Evolutionary conservation across 2,797 vertebrate genomes (phyloP).

Genomic region (Aratinga solstitialis): DNA sequence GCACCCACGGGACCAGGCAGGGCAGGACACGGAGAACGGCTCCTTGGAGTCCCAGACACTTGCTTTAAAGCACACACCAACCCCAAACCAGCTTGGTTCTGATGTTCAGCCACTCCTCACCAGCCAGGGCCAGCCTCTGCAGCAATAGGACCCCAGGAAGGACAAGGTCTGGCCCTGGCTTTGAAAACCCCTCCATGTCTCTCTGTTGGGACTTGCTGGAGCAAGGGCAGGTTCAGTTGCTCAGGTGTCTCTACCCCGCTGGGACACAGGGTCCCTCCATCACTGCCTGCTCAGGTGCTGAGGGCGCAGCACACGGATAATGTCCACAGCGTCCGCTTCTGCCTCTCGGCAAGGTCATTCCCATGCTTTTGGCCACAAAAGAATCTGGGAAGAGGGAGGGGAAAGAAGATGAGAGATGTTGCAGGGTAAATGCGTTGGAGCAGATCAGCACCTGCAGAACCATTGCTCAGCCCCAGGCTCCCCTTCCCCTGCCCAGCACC

Average conservation of each 20-base stretch:
- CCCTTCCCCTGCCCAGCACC: neutral
- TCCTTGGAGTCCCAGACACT: neutral
- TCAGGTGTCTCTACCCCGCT: rapidly evolving
- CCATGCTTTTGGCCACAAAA: neutral
- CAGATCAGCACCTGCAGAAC: neutral
- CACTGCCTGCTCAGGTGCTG: neutral
- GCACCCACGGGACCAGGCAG: neutral
- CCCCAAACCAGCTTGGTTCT: neutral
- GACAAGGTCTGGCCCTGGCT: neutral
- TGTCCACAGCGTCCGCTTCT: neutral
- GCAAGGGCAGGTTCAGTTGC: neutral
- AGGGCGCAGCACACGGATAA: neutral
- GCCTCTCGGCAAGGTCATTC: neutral
- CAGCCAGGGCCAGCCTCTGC: neutral
- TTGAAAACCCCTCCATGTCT: neutral
- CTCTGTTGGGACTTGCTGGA: neutral
- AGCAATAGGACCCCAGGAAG: neutral
- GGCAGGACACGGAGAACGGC: neutral
- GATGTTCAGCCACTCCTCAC: neutral
- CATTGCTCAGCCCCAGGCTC: neutral
- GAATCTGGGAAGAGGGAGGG: neutral
- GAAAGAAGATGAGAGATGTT: neutral
- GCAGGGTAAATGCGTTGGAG: neutral
- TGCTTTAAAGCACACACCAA: neutral
- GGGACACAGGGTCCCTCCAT: neutral